Base-by-base conservation (phyloP, 2,113 vertebrate genomes). In the Carassius gibelio region DNA sequence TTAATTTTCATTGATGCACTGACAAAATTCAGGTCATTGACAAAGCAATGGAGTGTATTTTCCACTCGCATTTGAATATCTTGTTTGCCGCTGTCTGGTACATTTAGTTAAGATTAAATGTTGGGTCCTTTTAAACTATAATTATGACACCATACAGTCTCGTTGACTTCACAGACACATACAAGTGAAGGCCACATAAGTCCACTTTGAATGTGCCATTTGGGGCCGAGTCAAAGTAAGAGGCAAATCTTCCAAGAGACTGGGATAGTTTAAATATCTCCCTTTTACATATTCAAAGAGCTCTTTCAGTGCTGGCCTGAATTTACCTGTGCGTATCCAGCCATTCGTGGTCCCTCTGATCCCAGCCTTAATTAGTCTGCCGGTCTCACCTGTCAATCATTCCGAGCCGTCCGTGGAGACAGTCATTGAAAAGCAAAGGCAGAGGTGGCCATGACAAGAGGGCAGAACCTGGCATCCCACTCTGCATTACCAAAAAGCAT, bases 351-450 rank as follows among this genome's bases (percentile, higher is more conserved):
- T 77, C 48, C 75, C 48, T 85, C 52, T 72, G 75, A 79, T 62
- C 62, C 75, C 45, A 75, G n/a, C 66, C 68, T 87, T 87, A 87
- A 87, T 87, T 84, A 84, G 77, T 83, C 86, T 74, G 66, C 59
- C 34, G 52, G 76, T 55, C 57, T 81, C 38, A 75, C 64, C 82
- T 52, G 75, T 80, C 86, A 84, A 55, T 87, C 86, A 87, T 64
- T 75, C 57, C 5, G 0, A 13, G 66, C 42, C 5, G n/a, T 75
- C 69, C 26, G 9, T 42, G 14, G 82, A 80, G 85, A 79, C 62
- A 14, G 57, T 80, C 71, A 84, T 83, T 84, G 78, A 72, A 87
- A 79, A 69, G 61, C 23, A 50, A 69, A 75, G 14, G 55, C 59
- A 66, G 64, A 59, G 75, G 75, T 11, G 50, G 61, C 62, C 57